phyloP scores from a whole-genome alignment of 2,113 vertebrate genomes.

The Daboia siamensis region DNA sequence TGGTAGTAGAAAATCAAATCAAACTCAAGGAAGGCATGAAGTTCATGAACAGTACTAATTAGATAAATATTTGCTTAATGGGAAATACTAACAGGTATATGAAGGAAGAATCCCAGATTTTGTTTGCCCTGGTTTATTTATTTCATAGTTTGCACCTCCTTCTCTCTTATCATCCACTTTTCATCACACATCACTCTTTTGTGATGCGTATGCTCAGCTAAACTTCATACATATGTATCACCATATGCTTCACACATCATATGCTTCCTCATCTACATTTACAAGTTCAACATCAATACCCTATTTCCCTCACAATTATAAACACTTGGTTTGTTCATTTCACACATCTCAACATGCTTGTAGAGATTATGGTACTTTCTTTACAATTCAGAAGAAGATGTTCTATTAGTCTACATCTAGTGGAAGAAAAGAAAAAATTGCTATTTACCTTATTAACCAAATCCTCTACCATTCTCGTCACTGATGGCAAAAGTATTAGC shows the following conservation, averaged over 20 bases:
- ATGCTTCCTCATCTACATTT: conserved; percentile 65
- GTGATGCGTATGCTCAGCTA: conserved; percentile 65
- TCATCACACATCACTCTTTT: conserved; percentile 59
- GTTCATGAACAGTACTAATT: conserved; percentile 52
- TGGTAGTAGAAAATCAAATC: conserved; percentile 52
- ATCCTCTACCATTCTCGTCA: background rate
- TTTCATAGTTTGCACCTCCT: conserved; percentile 59
- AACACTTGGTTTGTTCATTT: conserved; percentile 67
- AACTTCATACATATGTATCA: conserved; percentile 71
- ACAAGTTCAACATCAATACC: conserved; percentile 70
- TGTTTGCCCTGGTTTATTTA: conserved; percentile 61
- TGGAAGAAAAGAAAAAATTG: conserved; percentile 26
- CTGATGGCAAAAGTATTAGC: background rate
- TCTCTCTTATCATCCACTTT: conserved; percentile 58
- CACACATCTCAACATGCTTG: conserved; percentile 64
- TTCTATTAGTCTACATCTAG: conserved; percentile 23
- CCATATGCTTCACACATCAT: conserved; percentile 72
- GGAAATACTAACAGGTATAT: conserved; percentile 57
- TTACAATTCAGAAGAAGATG: conserved; percentile 31
- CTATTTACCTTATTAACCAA: background rate
- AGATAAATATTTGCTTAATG: conserved; percentile 53
- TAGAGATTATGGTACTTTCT: conserved; percentile 39
- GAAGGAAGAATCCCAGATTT: conserved; percentile 57
- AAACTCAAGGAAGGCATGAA: conserved; percentile 53
- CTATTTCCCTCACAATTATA: conserved; percentile 60